Percentiles rank a stretch among this genome's conserved stretches.
Evolutionary conservation across 2,888 invertebrate genomes (phyloP).

Genomic region (Drosophila differens): DNA sequence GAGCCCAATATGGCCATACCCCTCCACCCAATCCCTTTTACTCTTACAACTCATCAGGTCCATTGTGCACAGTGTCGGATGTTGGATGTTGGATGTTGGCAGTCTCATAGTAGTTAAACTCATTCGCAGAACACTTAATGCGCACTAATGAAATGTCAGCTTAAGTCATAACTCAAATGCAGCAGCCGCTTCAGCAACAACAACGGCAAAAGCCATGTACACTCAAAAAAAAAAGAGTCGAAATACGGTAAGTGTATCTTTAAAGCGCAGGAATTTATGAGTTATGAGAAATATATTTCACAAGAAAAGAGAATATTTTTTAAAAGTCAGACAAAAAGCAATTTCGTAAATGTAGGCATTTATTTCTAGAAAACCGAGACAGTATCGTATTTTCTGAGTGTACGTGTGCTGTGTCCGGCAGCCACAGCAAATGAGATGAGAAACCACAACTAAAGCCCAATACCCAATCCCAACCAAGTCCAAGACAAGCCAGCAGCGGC

Average conservation of each 20-base stretch:
- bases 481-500: conserved; percentile 16
- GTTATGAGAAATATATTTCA: not conserved
- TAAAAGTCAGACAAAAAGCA: no score
- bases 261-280: not conserved
- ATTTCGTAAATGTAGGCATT: not conserved
- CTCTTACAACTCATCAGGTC: conserved; percentile 3
- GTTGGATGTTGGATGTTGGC: conserved; percentile 17
- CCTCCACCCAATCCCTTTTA: not conserved
- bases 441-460: conserved; percentile 26
- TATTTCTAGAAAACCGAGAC: not conserved
- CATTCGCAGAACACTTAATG: conserved; percentile 79
- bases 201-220: conserved; percentile 28
- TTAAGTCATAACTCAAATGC: conserved; percentile 83
- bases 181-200: conserved; percentile 38
- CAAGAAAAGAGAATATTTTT: not conserved
- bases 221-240: not conserved
- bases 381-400: not conserved
- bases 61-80: conserved; percentile 27
- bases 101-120: conserved; percentile 65
- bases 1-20: not conserved
- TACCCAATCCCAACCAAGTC: conserved; percentile 3
- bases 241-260: not conserved
- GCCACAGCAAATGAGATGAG: conserved; percentile 40
- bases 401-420: conserved; percentile 9
- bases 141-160: conserved; percentile 84